Evolutionary conservation across 2,797 vertebrate genomes (phyloP), one percentile per base, ranked within the genome.

Genomic region (Anguilla anguilla): DNA sequence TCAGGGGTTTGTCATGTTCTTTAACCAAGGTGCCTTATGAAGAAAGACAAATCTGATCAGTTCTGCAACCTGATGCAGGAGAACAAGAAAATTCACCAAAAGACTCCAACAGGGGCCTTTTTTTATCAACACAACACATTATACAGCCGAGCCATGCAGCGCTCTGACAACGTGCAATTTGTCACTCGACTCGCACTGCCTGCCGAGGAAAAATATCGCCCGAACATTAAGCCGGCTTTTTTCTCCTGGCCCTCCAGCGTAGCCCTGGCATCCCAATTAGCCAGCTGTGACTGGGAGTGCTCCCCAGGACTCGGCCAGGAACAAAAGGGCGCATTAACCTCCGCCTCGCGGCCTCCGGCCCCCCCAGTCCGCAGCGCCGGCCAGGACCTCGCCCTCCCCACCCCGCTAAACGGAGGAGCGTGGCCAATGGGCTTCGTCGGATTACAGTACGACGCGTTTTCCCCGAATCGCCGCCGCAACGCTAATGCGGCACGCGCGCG

Each of bases 91-190:
- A 83, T 53, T 3, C 46, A 83, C 43, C 53, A 39, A 22, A 61
- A 31, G n/a, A 35, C 55, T 61, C 53, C 19, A 57, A 31, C 31
- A 19, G 22, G 4, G 55, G 51, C 15, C 53, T 57, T 46, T n/a
- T 84, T 59, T 84, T 4, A 87, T 35, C 11, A 53, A 72, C 49
- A 72, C 19, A 28, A 25, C 64, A 43, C 22, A 84, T 69, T 67
- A 57, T 57, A 53, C 82, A 87, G 86, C 46, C 19, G 79, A 83
- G 59, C 46, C 22, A 17, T 72, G 86, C 61, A 57, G n/a, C 3
- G 61, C 15, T 51, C 46, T 49, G 79, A 51, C 74, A 82, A 69
- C 81, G 67, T 55, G 64, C 46, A 87, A 87, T 87, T 84, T 69
- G 81, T 84, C 86, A 84, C 81, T 87, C 67, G 64, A 64, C 82